Percentiles rank a stretch among this genome's conserved stretches.
Conservation (phyloP, 2,888 invertebrate genomes). For the Hydrotaea cyrtoneurina region DNA sequence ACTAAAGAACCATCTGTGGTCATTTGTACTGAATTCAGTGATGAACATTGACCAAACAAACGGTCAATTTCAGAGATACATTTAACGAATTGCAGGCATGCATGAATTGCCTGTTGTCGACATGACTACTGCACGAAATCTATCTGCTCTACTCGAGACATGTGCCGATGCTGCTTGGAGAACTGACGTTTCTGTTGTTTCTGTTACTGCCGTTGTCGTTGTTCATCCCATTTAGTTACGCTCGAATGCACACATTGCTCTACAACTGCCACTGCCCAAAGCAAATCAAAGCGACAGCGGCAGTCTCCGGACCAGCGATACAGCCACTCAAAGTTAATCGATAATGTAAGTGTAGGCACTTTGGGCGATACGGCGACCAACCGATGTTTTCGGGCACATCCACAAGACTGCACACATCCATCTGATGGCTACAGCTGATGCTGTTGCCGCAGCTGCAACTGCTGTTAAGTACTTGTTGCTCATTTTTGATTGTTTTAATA, state of each 20-base stretch:
- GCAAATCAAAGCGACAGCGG: not conserved
- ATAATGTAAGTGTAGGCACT: constrained; percentile 49
- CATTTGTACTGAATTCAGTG: constrained; percentile 29
- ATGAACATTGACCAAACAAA: constrained; percentile 3
- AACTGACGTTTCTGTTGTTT: not conserved
- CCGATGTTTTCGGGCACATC: not conserved
- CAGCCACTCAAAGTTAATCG: constrained; percentile 59
- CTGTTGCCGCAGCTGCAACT: not conserved
- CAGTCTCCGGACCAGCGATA: constrained; percentile 5
- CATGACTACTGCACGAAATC: constrained; percentile 13
- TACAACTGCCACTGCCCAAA: not conserved
- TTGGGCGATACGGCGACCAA: not conserved
- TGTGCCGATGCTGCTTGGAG: not conserved
- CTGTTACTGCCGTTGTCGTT: constrained; percentile 32
- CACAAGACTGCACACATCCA: not conserved
- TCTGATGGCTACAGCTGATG: not conserved
- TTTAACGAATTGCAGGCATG: not conserved
- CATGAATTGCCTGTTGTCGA: not conserved
- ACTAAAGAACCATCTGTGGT: constrained; percentile 55
- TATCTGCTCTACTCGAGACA: constrained; percentile 32
- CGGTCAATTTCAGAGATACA: constrained; percentile 38
- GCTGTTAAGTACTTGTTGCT: not conserved
- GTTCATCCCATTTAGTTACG: constrained; percentile 64
- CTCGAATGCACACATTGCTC: constrained; percentile 48
- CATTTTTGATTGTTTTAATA: not conserved